Evolutionary conservation across 2,113 vertebrate genomes (phyloP).

Genomic region (Oophaga pumilio): DNA sequence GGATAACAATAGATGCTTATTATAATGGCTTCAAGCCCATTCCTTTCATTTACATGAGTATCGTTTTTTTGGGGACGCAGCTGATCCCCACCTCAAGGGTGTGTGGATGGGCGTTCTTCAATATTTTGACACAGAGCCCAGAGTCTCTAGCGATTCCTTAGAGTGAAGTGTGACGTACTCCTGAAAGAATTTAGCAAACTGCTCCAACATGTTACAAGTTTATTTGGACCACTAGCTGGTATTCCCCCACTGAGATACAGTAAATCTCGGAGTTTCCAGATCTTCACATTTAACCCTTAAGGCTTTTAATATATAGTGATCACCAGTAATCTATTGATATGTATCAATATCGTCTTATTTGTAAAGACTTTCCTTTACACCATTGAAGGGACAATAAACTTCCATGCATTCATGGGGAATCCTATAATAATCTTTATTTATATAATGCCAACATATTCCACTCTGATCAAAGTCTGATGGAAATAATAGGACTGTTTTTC

Average conservation of each 20-base stretch:
- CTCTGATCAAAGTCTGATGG: too few species aligned
- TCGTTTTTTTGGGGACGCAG: background rate
- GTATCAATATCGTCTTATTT: too few species aligned
- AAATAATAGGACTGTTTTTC: too few species aligned
- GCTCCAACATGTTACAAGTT: background rate
- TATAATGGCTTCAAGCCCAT: background rate
- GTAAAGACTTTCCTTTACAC: too few species aligned
- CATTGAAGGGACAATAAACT: too few species aligned
- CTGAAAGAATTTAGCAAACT: background rate
- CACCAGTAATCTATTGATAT: too few species aligned
- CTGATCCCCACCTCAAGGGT: background rate
- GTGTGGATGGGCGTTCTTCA: background rate
- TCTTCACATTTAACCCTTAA: background rate
- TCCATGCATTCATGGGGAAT: too few species aligned
- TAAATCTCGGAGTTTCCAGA: background rate
- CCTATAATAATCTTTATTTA: too few species aligned
- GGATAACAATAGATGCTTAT: background rate
- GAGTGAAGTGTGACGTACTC: background rate
- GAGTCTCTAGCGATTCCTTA: background rate
- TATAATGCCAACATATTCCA: too few species aligned
- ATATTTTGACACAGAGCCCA: background rate
- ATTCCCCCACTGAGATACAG: background rate
- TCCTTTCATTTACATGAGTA: background rate
- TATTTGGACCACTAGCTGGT: background rate
- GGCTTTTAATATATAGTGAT: too few species aligned